Conservation (phyloP, 2,113 vertebrate genomes). For the Stictonetta naevosa region DNA sequence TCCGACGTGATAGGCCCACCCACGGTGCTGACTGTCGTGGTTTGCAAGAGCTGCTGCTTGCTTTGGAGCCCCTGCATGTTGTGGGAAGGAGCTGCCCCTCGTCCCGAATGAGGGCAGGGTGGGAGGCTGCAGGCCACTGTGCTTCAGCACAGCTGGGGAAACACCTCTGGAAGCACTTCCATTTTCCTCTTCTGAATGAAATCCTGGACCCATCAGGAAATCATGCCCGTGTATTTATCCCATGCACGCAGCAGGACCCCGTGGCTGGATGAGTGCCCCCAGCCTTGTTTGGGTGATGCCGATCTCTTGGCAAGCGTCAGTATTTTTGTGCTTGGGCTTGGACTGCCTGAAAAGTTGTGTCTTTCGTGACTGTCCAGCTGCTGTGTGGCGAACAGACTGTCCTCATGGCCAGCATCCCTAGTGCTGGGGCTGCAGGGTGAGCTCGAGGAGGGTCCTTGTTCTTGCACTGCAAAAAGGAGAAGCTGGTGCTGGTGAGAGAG, state of each 20-base stretch:
- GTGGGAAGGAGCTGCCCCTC: neutral
- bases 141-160: neutral
- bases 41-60: neutral
- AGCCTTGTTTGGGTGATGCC: neutral
- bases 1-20: neutral
- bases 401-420: neutral
- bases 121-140: rapidly evolving
- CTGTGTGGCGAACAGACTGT: neutral
- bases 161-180: neutral
- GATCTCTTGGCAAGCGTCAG: neutral
- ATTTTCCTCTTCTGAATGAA: neutral
- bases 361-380: neutral
- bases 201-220: rapidly evolving
- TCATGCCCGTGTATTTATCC: neutral
- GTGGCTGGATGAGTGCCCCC: neutral
- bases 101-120: rapidly evolving
- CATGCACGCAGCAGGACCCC: neutral
- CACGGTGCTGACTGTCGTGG: neutral
- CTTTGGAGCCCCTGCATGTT: neutral
- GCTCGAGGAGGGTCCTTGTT: neutral
- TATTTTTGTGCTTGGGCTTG: neutral
- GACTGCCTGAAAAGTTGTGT: neutral
- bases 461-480: neutral
- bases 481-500: neutral
- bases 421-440: neutral